A percentile compares a stretch with the other conserved stretches of the same genome.
phyloP scores from a whole-genome alignment of 2,113 vertebrate species.

The Aramus guarauna region DNA sequence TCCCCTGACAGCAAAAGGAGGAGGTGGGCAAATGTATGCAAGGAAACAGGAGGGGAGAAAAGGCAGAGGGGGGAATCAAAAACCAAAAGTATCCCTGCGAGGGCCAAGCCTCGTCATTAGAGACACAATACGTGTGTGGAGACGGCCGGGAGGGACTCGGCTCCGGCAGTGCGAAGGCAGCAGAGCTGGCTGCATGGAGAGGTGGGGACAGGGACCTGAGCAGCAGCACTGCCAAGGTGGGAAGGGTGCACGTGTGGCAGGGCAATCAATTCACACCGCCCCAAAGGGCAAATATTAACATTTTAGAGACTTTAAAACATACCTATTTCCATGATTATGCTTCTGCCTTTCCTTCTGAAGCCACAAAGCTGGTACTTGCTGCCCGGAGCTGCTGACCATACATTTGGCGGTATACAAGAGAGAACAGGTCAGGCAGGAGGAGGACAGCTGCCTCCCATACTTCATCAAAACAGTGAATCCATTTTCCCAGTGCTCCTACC shows the following conservation, averaged over 20 bases:
- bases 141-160: background rate
- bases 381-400: background rate
- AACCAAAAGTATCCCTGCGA: background rate
- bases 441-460: background rate
- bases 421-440: background rate
- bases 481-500: background rate
- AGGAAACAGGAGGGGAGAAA: background rate
- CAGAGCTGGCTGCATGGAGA: background rate
- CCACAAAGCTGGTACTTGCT: background rate
- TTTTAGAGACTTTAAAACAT: background rate
- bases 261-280: background rate
- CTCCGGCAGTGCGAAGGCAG: background rate
- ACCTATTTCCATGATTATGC: background rate
- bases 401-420: background rate
- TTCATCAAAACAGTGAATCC: background rate
- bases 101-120: background rate
- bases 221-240: background rate
- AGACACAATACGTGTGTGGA: background rate
- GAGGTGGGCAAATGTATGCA: background rate
- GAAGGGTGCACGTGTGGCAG: background rate
- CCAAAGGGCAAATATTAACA: background rate
- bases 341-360: background rate
- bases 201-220: accelerated
- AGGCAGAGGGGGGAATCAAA: background rate
- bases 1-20: background rate